Evolutionary conservation across 2,113 vertebrate genomes (phyloP).

Genomic region (Oryzias woworae): DNA sequence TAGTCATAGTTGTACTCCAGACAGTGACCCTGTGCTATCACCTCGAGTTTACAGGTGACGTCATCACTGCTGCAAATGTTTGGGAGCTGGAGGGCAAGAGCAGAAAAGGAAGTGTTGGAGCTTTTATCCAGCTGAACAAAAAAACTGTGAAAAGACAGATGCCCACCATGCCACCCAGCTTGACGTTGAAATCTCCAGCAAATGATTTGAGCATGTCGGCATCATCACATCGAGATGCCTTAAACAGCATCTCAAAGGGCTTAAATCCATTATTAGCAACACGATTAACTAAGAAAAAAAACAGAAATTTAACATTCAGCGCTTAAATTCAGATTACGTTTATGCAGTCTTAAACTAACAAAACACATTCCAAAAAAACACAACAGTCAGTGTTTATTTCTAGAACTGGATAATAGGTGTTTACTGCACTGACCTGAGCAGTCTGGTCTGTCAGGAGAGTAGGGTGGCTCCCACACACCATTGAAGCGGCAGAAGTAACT

Average conservation of each 20-base stretch:
- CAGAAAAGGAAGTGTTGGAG: background rate
- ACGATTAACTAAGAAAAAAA: slow-evolving; percentile 59
- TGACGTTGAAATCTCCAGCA: slow-evolving; percentile 85
- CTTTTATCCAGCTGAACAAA: background rate
- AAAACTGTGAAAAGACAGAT: background rate
- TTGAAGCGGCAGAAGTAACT: slow-evolving; percentile 89
- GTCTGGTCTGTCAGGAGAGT: slow-evolving; percentile 85
- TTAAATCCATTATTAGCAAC: slow-evolving; percentile 95
- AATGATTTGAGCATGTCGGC: slow-evolving; percentile 85
- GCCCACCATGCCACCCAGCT: slow-evolving; percentile 89
- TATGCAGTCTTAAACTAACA: background rate
- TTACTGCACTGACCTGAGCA: slow-evolving; percentile 86
- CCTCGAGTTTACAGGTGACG: slow-evolving; percentile 90
- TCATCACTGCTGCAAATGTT: slow-evolving; percentile 88
- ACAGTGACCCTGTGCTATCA: slow-evolving; percentile 88
- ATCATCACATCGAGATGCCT: slow-evolving; percentile 92
- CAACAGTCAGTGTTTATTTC: background rate
- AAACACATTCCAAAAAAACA: background rate
- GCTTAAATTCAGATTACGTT: background rate
- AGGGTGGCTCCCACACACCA: slow-evolving; percentile 88
- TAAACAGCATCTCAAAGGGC: slow-evolving; percentile 96
- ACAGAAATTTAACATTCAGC: background rate
- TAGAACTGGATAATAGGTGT: background rate
- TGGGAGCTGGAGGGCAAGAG: slow-evolving; percentile 82
- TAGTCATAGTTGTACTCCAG: slow-evolving; percentile 98